Evolutionary conservation across 2,113 vertebrate genomes (phyloP).

Genomic region (Lampris megalopsis): DNA sequence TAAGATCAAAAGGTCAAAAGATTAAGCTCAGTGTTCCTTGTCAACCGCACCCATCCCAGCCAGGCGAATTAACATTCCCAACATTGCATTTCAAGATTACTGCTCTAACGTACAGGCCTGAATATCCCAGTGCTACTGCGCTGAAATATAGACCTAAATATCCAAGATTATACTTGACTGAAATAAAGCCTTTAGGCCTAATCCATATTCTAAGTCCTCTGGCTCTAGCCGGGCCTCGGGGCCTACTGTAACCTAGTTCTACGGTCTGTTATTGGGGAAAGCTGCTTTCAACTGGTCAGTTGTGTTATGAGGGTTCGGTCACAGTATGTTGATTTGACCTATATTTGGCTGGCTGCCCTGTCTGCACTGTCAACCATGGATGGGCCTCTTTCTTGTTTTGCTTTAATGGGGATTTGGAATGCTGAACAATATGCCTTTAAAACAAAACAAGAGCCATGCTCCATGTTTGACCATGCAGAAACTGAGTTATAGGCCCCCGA

Average conservation of each 20-base stretch:
- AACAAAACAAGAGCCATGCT: too few species aligned
- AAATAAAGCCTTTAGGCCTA: slow-evolving; percentile 77
- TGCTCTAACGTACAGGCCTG: slow-evolving; percentile 58
- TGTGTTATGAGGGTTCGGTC: slow-evolving; percentile 62
- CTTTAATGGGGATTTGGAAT: slow-evolving; percentile 31
- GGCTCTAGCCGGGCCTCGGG: slow-evolving; percentile 53
- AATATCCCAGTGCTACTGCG: slow-evolving; percentile 65
- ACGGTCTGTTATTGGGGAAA: slow-evolving; percentile 73
- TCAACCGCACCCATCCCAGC: slow-evolving; percentile 59
- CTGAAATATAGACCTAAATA: slow-evolving; percentile 69
- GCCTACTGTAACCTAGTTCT: slow-evolving; percentile 71
- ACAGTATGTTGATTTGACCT: slow-evolving; percentile 75
- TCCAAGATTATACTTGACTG: slow-evolving; percentile 71
- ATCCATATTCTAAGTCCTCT: slow-evolving; percentile 75
- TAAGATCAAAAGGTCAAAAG: slow-evolving; percentile 68
- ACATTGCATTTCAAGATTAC: slow-evolving; percentile 63
- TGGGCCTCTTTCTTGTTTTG: slow-evolving; percentile 24
- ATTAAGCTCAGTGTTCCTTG: slow-evolving; percentile 63
- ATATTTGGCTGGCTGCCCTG: slow-evolving; percentile 72
- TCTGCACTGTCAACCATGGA: slow-evolving; percentile 46
- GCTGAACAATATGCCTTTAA: neutral
- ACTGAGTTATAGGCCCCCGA: too few species aligned
- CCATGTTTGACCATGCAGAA: too few species aligned
- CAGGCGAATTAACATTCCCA: slow-evolving; percentile 38
- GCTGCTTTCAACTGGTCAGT: slow-evolving; percentile 76